Base-by-base conservation (phyloP, 2,797 vertebrate species). In the Peromyscus attwateri region DNA sequence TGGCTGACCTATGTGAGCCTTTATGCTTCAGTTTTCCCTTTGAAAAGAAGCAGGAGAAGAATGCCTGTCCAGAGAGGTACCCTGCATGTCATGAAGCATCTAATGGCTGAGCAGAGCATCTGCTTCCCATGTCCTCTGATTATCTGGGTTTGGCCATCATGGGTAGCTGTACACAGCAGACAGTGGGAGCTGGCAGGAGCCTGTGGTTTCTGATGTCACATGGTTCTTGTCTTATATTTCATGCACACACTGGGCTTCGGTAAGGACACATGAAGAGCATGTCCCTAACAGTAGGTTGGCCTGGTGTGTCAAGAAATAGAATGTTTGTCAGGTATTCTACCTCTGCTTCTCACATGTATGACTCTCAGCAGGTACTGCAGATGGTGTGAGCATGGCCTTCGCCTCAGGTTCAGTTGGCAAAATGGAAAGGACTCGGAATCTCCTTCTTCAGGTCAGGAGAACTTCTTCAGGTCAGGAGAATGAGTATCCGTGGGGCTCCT, bases 351-450 rank as follows among this genome's bases (percentile, higher is more conserved):
- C 34, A 16, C 0, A 0, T 27, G 23, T 81, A 43, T 82, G 87
- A 68, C 43, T 9, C 7, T 29, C 46, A 79, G 2, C 62, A 29
- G n/a, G 31, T 10, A 2, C 37, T 0, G 7, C 60, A 37, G 9
- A 31, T 25, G 34, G 52, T 62, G 2, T 3, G 13, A 34, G 0
- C 6, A 52, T 19, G 19, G 25, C 29, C 64, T 81, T 25, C 6
- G 1, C 60, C 77, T 76, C 14, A 10, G 31, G 40, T 8, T 57
- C n/a, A 81, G 25, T n/a, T 3, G 14, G 11, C 3, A 23, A 52
- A 2, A 55, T 0, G 19, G 31, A 4, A 11, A n/a, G 68, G 23
- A 34, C 21, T 25, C 0, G 13, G 49, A 43, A 7, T 14, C 23
- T 21, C 43, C 34, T 49, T 60, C 13, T 64, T n/a, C 23, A 14